phyloP scores from a whole-genome alignment of 2,797 vertebrate genomes.

The Limosa lapponica region DNA sequence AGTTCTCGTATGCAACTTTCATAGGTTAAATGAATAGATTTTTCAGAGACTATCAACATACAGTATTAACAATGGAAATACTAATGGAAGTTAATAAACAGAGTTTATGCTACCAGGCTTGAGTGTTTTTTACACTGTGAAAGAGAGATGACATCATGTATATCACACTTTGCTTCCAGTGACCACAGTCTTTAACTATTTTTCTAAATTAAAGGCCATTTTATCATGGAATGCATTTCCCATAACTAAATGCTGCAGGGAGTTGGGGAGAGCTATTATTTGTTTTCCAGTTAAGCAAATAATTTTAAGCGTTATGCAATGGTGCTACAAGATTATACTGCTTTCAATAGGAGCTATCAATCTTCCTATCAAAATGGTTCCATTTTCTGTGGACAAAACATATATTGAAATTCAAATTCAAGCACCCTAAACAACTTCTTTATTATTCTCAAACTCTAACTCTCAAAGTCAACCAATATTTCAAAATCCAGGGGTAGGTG shows the following conservation, averaged over 20 bases:
- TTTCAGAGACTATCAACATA: neutral
- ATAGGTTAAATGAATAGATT: neutral
- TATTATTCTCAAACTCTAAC: neutral
- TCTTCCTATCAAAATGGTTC: neutral
- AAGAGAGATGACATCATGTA: neutral
- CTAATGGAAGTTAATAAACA: neutral
- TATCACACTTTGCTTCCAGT: neutral
- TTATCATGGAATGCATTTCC: neutral
- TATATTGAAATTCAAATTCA: neutral
- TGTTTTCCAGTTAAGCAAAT: neutral
- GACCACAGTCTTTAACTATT: neutral
- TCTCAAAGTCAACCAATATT: neutral
- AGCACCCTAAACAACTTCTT: neutral
- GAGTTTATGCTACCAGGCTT: neutral
- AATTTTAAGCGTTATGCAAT: neutral
- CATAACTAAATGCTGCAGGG: neutral
- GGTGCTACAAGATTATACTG: neutral
- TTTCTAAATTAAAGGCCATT: neutral
- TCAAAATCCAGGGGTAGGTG: neutral
- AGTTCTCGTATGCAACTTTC: neutral
- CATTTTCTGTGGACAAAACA: neutral
- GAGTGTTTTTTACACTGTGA: neutral
- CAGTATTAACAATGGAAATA: neutral
- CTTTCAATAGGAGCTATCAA: neutral
- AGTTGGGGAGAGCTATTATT: fast-evolving